These are phyloP conservation scores for Pogonocichla stellata DNA, from an alignment of 2,113 vertebrate species.

Conservation along the genomic window DNA sequence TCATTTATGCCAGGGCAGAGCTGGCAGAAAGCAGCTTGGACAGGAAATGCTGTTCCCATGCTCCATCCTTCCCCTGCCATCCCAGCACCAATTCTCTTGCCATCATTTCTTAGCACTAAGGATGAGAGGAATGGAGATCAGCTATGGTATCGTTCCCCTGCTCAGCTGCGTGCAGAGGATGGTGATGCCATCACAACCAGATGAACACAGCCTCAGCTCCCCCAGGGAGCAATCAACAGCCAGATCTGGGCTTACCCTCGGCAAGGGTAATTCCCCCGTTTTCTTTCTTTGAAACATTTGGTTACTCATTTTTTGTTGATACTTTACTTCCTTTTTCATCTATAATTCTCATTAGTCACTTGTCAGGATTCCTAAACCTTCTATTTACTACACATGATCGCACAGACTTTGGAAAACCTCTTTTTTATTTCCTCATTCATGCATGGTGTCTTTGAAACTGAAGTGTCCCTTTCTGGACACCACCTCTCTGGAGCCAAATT, in stretches of 20 bases:
- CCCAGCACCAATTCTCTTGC: neutral
- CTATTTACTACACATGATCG: neutral
- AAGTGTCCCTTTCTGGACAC: neutral
- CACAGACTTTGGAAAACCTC: neutral
- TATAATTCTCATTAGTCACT: neutral
- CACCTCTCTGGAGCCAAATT: neutral
- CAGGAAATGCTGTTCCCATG: neutral
- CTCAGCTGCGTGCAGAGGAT: fast-evolving
- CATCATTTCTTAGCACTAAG: neutral
- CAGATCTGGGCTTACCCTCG: neutral
- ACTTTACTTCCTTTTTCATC: neutral
- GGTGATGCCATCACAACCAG: neutral
- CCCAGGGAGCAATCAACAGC: neutral
- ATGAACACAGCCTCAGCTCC: neutral
- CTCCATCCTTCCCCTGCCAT: neutral
- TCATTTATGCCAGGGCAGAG: neutral
- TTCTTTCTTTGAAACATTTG: neutral
- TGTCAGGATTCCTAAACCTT: neutral
- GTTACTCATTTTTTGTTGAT: neutral
- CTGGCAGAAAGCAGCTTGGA: neutral
- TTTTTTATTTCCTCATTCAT: neutral
- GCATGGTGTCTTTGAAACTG: fast-evolving
- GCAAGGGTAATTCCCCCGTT: neutral
- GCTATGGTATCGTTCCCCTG: fast-evolving
- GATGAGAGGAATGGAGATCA: neutral